phyloP scores from a whole-genome alignment of 2,888 invertebrate genomes.

The Fabriciana adippe region DNA sequence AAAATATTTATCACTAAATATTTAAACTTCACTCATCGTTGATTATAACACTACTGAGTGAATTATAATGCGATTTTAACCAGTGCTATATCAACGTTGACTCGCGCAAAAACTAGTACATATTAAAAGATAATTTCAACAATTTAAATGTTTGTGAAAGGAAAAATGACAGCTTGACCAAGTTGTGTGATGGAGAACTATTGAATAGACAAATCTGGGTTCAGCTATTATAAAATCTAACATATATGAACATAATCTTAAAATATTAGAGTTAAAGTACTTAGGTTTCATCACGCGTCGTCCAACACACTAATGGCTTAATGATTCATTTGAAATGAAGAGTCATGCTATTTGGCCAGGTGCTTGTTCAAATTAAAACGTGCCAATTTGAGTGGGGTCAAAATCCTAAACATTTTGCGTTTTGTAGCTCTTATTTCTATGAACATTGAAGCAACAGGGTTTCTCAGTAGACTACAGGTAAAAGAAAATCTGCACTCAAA shows the following conservation, averaged over 20 bases:
- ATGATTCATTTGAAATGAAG: conserved; percentile 36
- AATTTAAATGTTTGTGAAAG: conserved; percentile 8
- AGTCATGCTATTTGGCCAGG: conserved; percentile 39
- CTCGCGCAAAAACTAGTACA: background rate
- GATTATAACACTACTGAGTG: conserved; percentile 15
- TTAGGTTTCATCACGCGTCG: conserved; percentile 33
- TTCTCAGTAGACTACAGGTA: conserved; percentile 8
- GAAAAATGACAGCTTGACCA: background rate
- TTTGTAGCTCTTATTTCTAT: conserved; percentile 17
- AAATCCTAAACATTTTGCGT: conserved; percentile 30
- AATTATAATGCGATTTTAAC: conserved; percentile 22
- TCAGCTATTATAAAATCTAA: too few relatives aligned
- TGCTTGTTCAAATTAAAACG: conserved; percentile 38
- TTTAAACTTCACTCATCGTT: conserved; percentile 16
- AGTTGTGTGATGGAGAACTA: background rate
- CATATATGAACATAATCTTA: background rate
- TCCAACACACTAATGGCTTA: conserved; percentile 36
- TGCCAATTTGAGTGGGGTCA: conserved; percentile 38
- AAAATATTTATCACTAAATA: background rate
- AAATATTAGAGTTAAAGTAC: conserved; percentile 16
- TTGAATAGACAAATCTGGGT: too few relatives aligned
- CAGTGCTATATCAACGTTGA: conserved; percentile 7
- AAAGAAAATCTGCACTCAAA: conserved; percentile 42
- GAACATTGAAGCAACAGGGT: conserved; percentile 9
- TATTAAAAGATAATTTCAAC: background rate